These are phyloP conservation scores for Echiichthys vipera DNA, from an alignment of 2,797 vertebrate genomes.

Conservation along the genomic window DNA sequence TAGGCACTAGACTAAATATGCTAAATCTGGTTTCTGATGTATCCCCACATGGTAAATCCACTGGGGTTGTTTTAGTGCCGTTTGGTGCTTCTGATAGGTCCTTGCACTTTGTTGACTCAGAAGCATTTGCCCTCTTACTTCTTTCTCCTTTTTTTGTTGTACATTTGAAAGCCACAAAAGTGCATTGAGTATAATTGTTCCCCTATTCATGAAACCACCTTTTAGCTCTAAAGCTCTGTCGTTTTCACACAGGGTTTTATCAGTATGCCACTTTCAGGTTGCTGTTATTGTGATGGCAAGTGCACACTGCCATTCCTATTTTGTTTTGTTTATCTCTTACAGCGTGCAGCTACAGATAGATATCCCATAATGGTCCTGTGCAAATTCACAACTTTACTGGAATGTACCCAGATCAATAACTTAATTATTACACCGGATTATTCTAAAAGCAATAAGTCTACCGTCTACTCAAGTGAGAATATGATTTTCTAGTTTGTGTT, in stretches of 20 bases:
- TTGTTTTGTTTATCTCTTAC: no score
- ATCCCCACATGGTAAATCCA: not conserved
- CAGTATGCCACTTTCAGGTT: not conserved
- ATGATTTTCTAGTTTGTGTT: not conserved
- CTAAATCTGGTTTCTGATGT: not conserved
- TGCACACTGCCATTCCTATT: not conserved
- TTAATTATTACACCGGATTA: not conserved
- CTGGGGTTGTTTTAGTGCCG: constrained; percentile 12
- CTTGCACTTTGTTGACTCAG: not conserved
- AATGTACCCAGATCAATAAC: not conserved
- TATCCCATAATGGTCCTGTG: not conserved
- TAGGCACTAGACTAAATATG: no score
- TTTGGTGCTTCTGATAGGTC: not conserved
- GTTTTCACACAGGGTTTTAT: no score
- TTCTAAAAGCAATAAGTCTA: not conserved
- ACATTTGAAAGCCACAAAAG: not conserved
- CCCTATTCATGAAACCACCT: not conserved
- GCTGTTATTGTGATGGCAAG: not conserved
- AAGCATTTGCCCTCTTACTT: not conserved
- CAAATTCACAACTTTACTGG: not conserved
- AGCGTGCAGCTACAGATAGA: no score
- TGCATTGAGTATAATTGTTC: not conserved
- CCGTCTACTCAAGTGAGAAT: not conserved
- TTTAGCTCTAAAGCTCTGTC: not conserved
- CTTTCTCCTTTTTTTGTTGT: not conserved